These are phyloP conservation scores for Drosophila biarmipes DNA, from an alignment of 1,140 invertebrate species.

Conservation along the genomic window DNA sequence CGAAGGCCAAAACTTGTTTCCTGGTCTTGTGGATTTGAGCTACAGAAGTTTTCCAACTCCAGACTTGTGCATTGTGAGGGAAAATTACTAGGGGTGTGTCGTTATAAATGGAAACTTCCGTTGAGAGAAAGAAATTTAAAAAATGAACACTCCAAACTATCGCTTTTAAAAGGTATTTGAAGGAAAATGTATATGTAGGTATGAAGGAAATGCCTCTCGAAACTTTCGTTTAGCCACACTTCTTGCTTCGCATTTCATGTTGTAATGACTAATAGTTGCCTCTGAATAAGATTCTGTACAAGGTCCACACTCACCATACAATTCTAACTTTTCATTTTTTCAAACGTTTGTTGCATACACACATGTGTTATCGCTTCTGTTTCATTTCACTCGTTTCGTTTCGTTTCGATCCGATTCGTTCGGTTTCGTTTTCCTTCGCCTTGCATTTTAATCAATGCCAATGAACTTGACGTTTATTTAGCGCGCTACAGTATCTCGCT, in stretches of 20 bases:
- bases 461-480: constrained; percentile 73
- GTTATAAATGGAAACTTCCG: not conserved
- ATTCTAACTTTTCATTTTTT: not conserved
- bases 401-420: constrained; percentile 30
- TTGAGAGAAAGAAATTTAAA: too few species aligned
- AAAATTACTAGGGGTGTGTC: not conserved
- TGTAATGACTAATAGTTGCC: not conserved
- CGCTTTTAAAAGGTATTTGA: too few species aligned
- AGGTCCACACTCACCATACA: not conserved
- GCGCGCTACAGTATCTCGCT: constrained; percentile 29
- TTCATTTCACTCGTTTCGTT: constrained; percentile 32
- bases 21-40: not conserved
- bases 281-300: not conserved
- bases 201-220: too few species aligned
- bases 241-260: not conserved
- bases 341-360: constrained; percentile 9
- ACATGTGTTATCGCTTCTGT: constrained; percentile 13
- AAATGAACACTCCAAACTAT: too few species aligned
- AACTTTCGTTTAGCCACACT: too few species aligned
- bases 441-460: constrained; percentile 71
- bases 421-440: constrained; percentile 34
- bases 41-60: not conserved
- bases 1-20: not conserved
- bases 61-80: too few species aligned
- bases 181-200: too few species aligned